Evolutionary conservation across 2,888 invertebrate species (phyloP).

Genomic region (Mimachlamys varia): DNA sequence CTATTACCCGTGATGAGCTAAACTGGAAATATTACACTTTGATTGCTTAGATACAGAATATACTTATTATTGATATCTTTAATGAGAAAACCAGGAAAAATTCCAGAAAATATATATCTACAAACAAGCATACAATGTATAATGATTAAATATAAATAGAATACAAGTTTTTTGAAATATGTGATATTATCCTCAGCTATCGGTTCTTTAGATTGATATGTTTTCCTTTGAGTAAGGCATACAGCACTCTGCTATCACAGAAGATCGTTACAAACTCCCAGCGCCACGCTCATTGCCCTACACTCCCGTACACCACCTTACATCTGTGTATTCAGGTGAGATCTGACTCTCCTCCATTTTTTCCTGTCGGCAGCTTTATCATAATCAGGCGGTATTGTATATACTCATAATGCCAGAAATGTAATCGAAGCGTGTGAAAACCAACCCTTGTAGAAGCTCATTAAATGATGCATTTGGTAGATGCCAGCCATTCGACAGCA

Average conservation of each 20-base stretch:
- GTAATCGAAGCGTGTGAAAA: constrained; percentile 29
- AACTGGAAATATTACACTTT: constrained; percentile 7
- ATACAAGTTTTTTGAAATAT: not conserved
- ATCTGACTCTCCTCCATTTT: not conserved
- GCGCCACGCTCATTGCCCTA: not conserved
- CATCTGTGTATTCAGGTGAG: constrained; percentile 20
- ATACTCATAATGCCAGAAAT: constrained; percentile 33
- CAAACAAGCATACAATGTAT: no score
- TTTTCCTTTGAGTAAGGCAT: not conserved
- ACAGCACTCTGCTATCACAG: not conserved
- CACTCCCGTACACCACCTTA: not conserved
- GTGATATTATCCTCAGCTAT: not conserved
- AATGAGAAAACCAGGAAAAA: not conserved
- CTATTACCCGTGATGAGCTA: not conserved
- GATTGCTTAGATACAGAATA: not conserved
- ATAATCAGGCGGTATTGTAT: constrained; percentile 28
- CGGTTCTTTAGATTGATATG: not conserved
- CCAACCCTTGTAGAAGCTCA: constrained; percentile 12
- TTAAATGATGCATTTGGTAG: constrained; percentile 23
- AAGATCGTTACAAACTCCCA: not conserved
- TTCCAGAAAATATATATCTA: no score
- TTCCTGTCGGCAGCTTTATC: constrained; percentile 23
- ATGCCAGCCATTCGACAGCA: constrained; percentile 2
- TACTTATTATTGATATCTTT: not conserved
- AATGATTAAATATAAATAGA: no score